Evolutionary conservation across 2,113 vertebrate species (phyloP).

Genomic region (Hylia prasina): DNA sequence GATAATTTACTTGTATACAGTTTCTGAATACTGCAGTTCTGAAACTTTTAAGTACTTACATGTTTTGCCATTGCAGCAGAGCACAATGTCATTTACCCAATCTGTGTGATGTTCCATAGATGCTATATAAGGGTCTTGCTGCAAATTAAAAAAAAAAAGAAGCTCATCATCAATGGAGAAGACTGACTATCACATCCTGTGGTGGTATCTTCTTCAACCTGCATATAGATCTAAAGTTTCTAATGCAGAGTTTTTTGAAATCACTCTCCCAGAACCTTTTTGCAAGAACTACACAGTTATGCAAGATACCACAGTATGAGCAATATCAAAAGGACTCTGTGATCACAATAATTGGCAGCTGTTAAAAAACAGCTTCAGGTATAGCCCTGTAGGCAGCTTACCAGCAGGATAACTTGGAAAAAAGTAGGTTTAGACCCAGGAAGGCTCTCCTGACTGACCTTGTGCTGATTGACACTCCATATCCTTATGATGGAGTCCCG

Average conservation of each 20-base stretch:
- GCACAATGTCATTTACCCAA: slow-evolving; percentile 98
- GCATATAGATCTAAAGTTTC: neutral
- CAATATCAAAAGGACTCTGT: neutral
- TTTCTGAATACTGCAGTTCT: neutral
- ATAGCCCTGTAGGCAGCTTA: neutral
- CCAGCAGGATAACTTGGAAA: neutral
- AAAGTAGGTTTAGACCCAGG: neutral
- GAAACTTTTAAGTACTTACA: slow-evolving; percentile 78
- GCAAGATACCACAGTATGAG: neutral
- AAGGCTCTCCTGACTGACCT: slow-evolving; percentile 71
- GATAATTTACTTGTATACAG: neutral
- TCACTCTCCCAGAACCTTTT: neutral
- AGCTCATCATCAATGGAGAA: neutral
- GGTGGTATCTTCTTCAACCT: neutral
- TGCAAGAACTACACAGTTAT: neutral
- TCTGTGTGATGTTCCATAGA: slow-evolving; percentile 99
- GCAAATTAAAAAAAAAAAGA: slow-evolving; percentile 43
- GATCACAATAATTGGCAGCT: neutral
- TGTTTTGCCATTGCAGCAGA: slow-evolving; percentile 98
- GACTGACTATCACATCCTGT: neutral
- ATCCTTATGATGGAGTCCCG: slow-evolving; percentile 97
- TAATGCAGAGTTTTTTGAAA: neutral
- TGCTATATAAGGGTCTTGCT: slow-evolving; percentile 98
- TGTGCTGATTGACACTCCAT: slow-evolving; percentile 99
- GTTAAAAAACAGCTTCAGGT: neutral